Evolutionary conservation across 1,140 invertebrate genomes (phyloP), one percentile per base, ranked within the genome.

Genomic region (Philopotamus ludificatus): DNA sequence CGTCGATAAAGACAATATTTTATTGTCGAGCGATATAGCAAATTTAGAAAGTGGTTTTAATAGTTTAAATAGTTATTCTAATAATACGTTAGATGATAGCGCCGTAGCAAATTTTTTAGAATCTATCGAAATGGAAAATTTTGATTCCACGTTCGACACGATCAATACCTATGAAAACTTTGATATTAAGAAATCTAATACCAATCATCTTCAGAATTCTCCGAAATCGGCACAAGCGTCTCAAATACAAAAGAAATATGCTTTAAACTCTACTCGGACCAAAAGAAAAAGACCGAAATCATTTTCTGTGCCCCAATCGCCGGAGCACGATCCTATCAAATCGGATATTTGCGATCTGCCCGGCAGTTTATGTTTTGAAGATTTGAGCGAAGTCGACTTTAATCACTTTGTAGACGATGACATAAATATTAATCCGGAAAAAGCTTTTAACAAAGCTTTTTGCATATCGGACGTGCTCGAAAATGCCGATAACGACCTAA

Each of bases 251-350:
- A 54, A 16, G 49, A 63, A 55, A 44, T 63, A 53, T 47, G 15
- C 44, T 47, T 12, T 55, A 1, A 54, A 26, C 26, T 22, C 58
- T n/a, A 1, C 44, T 1, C 45, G 21, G 16, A 62, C 8, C 16
- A 69, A 63, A 54, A 41, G 59, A 7, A 63, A 59, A 51, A 69
- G 66, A 25, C 45, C 57, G 15, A 69, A 66, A 45, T 69, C 67
- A 1, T 28, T 69, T 8, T 69, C 67, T 9, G 47, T 69, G 44
- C 67, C 67, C 9, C 68, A 66, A 23, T 66, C 65, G 3, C 64
- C 68, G 0, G 49, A 57, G 15, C 64, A 64, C 21, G 50, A 34
- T 26, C 8, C 21, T 1, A 41, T 51, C 0, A 63, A 60, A 45
- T n/a, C 54, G 3, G 23, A 50, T n/a, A 16, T 22, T 3, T 23